A percentile compares a stretch with the other conserved stretches of the same genome.
These are phyloP conservation scores for Echeneis naucrates DNA, from an alignment of 2,797 vertebrate genomes.

Conservation along the genomic window DNA sequence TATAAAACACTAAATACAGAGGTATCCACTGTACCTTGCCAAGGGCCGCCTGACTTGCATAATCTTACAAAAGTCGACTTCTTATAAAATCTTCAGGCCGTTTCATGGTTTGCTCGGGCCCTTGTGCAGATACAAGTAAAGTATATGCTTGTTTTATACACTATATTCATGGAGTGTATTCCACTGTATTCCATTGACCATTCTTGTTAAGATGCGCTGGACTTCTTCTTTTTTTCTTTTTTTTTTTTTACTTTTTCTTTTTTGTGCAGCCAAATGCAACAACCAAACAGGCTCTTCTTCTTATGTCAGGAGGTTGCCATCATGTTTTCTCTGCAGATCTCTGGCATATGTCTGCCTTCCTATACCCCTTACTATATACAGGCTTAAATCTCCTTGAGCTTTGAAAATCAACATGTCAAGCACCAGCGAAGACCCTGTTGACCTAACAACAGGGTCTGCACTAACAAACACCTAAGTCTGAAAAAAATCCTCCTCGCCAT, in stretches of 20 bases:
- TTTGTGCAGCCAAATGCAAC: neutral
- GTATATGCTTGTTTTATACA: neutral
- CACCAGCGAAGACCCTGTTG: constrained; percentile 11
- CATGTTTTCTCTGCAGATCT: neutral
- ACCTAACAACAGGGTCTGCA: neutral
- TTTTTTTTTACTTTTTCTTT: neutral
- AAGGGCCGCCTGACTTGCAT: no score
- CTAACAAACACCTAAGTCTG: constrained; percentile 6
- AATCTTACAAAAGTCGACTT: no score
- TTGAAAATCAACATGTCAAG: neutral
- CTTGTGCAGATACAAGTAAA: neutral
- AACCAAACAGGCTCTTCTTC: neutral
- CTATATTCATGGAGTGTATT: neutral
- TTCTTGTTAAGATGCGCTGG: no score
- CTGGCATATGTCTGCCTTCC: neutral
- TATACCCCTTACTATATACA: neutral
- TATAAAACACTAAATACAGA: neutral
- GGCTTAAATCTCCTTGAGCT: neutral
- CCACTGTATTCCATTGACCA: neutral
- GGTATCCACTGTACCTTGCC: neutral
- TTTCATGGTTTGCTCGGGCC: neutral
- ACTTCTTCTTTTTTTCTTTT: no score
- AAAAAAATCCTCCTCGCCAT: no score
- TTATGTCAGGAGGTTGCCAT: neutral
- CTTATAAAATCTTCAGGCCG: no score